These are phyloP conservation scores for Pteropus alecto DNA, from an alignment of 2,113 vertebrate genomes.

Conservation along the genomic window DNA sequence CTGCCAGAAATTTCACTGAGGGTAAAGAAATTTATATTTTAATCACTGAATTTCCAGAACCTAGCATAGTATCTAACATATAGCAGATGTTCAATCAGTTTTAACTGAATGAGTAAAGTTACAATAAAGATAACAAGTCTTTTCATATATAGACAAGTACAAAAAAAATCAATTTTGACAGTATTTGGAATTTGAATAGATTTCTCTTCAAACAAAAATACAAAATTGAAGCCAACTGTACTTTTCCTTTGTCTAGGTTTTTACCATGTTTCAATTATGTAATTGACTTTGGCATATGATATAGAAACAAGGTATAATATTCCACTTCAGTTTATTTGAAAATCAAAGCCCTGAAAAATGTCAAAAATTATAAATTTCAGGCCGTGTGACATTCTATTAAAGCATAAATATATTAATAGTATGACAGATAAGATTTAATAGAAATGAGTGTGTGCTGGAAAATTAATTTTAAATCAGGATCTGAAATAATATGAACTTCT, in stretches of 20 bases:
- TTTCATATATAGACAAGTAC: neutral
- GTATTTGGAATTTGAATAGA: neutral
- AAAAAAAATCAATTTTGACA: neutral
- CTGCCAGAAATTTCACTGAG: neutral
- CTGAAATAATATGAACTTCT: neutral
- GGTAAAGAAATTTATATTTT: neutral
- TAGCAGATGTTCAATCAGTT: neutral
- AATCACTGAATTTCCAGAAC: neutral
- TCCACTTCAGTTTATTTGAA: constrained; percentile 1
- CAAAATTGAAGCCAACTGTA: neutral
- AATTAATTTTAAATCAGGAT: neutral
- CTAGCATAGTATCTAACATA: neutral
- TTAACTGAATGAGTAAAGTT: neutral
- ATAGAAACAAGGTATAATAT: neutral
- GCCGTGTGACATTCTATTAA: constrained; percentile 14
- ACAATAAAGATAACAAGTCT: neutral
- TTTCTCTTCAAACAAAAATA: neutral
- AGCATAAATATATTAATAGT: neutral
- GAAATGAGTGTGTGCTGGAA: neutral
- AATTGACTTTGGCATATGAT: neutral
- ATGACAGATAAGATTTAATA: neutral
- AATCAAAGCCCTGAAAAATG: neutral
- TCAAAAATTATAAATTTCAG: neutral
- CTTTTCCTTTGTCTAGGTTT: neutral
- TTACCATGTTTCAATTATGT: neutral